A percentile compares a stretch with the other conserved stretches of the same genome.
Conservation (phyloP, 2,113 vertebrate species). For the Callaeas wilsoni region DNA sequence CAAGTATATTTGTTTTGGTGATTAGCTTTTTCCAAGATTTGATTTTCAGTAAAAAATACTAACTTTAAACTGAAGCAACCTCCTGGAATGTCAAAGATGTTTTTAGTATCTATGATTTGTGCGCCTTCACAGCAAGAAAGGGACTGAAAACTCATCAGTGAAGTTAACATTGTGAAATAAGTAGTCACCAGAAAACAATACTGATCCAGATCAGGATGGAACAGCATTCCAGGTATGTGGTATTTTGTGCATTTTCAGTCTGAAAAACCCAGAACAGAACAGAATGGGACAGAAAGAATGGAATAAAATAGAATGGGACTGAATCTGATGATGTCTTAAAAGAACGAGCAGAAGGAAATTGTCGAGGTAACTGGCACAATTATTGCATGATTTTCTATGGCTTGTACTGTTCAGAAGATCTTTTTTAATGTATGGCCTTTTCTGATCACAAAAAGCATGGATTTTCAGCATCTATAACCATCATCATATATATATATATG, state of each 20-base stretch:
- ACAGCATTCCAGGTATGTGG: neutral
- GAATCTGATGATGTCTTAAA: neutral
- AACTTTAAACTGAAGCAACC: neutral
- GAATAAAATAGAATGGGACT: neutral
- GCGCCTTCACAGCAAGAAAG: neutral
- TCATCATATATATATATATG: too few relatives aligned
- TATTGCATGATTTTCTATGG: neutral
- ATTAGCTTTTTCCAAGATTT: neutral
- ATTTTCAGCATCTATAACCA: neutral
- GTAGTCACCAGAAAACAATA: neutral
- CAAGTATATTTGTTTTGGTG: neutral
- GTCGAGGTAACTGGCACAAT: neutral
- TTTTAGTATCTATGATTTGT: neutral
- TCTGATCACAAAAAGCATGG: neutral
- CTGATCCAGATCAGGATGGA: neutral
- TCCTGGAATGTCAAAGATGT: neutral
- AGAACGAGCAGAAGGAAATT: neutral
- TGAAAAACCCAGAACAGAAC: neutral
- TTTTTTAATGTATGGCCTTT: neutral
- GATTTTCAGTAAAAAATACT: neutral
- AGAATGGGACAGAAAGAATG: neutral
- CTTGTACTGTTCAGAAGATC: neutral
- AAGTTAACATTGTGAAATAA: neutral
- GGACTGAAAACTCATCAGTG: neutral
- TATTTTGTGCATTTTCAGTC: neutral